Evolutionary conservation across 2,113 vertebrate genomes (phyloP), one percentile per base, ranked within the genome.

Genomic region (Centropus bengalensis): DNA sequence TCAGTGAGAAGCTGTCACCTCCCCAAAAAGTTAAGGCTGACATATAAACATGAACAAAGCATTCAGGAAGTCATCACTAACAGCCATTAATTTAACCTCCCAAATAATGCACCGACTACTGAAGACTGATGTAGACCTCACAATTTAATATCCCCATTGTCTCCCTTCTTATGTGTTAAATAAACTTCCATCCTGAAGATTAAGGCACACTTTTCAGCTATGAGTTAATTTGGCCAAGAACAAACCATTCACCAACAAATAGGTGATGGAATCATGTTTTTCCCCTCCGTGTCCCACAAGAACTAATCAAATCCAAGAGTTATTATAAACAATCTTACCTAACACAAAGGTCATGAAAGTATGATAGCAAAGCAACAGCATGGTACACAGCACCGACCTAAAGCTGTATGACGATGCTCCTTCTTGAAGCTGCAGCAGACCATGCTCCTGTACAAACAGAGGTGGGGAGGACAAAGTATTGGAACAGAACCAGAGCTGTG

Each of bases 301-400:
- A 93, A 95, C 86, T 77, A 70, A 86, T 33, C 49, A 94, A 82
- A 92, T 73, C 64, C 93, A 78, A 96, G 91, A 94, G 62, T 95
- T 95, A 93, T 93, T 58, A 93, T 90, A 95, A 94, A 89, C 79
- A 91, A 81, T 49, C 98, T 98, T 97, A 99, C 99, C 99, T 40
- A 99, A 96, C 96, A 99, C 99, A 93, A 99, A 99, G 95, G 98
- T 99, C 98, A 99, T 99, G 98, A 99, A 99, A 59, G 99, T 99
- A 97, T 99, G 99, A 97, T 99, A 99, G 97, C 99, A 99, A 69
- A 99, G 98, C 91, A 99, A 98, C 91, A 99, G 97, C 98, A 99
- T 98, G 97, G 98, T 99, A 82, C 99, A 99, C 78, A 99, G 98
- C 95, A 99, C 99, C 11, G 99, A 99, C 30, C 99, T 98, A 97